These are phyloP conservation scores for Rhamphomyia laevipes DNA, from an alignment of 2,888 invertebrate species.

Conservation along the genomic window DNA sequence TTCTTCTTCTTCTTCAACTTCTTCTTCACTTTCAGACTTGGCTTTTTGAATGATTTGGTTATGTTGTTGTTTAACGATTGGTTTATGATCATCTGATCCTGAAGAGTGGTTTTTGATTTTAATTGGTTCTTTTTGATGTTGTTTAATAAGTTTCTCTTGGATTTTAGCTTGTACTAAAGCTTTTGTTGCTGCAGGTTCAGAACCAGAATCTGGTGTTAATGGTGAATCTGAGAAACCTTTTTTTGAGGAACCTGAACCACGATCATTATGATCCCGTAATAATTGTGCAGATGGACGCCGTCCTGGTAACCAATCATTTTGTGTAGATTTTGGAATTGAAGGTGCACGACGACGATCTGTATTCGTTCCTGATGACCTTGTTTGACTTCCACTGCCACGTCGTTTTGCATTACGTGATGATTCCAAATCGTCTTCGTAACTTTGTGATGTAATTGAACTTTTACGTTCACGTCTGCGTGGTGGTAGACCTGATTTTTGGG, in stretches of 20 bases:
- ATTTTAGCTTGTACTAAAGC: slow-evolving; percentile 37
- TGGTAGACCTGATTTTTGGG: slow-evolving; percentile 31
- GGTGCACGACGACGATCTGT: slow-evolving; percentile 2
- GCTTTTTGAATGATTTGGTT: slow-evolving; percentile 12
- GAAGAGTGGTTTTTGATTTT: slow-evolving; percentile 11
- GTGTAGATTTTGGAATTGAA: slow-evolving; percentile 27
- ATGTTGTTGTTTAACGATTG: slow-evolving; percentile 19
- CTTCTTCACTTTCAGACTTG: neutral
- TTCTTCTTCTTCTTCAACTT: slow-evolving; percentile 1
- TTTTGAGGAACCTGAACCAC: slow-evolving; percentile 15
- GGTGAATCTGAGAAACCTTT: slow-evolving; percentile 29
- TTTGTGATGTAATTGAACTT: slow-evolving; percentile 30
- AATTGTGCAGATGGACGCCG: slow-evolving; percentile 18
- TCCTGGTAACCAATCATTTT: slow-evolving; percentile 28
- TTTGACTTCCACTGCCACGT: slow-evolving; percentile 2
- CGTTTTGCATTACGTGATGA: neutral
- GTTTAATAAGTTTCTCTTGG: slow-evolving; percentile 29
- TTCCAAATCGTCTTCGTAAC: slow-evolving; percentile 20
- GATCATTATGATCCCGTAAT: slow-evolving; percentile 11
- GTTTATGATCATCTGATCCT: slow-evolving; percentile 14
- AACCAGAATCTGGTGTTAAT: slow-evolving; percentile 31
- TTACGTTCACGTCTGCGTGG: slow-evolving; percentile 23
- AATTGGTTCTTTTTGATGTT: slow-evolving; percentile 13
- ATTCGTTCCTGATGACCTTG: neutral
- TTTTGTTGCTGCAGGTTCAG: slow-evolving; percentile 27